These are phyloP conservation scores for Archegozetes longisetosus DNA, from an alignment of 1,140 invertebrate genomes.

Conservation along the genomic window DNA sequence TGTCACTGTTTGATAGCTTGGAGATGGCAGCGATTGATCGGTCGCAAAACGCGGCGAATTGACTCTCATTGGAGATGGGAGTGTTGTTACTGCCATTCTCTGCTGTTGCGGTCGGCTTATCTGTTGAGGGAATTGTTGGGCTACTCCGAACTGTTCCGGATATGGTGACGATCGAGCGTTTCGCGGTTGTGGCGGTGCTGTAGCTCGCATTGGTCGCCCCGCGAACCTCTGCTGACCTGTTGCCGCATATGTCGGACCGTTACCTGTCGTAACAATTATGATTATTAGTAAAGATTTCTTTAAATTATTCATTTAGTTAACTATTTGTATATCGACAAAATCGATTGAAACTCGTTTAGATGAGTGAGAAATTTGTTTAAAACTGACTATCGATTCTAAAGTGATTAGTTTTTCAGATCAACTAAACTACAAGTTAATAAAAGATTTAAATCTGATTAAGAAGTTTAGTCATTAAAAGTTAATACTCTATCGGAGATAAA, in stretches of 20 bases:
- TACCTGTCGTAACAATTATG: too few species aligned
- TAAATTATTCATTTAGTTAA: too few species aligned
- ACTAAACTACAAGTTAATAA: too few species aligned
- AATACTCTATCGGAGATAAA: too few species aligned
- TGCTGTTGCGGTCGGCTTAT: background rate
- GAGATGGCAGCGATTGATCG: background rate
- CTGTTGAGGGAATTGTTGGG: background rate
- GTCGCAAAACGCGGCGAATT: background rate
- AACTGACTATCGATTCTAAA: too few species aligned
- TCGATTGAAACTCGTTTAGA: too few species aligned
- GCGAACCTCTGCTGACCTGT: background rate
- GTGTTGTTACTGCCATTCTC: background rate
- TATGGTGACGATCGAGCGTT: background rate
- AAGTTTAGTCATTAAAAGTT: too few species aligned
- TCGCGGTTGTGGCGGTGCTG: background rate
- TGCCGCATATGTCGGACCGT: background rate
- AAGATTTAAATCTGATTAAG: too few species aligned
- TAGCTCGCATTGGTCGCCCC: background rate
- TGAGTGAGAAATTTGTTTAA: too few species aligned
- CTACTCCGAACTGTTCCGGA: background rate
- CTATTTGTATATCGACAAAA: too few species aligned
- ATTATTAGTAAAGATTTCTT: too few species aligned
- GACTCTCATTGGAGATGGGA: background rate
- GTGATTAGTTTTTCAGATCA: too few species aligned
- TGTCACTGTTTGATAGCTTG: background rate